phyloP scores from a whole-genome alignment of 1,140 invertebrate species.

The Parapsyche elsis region DNA sequence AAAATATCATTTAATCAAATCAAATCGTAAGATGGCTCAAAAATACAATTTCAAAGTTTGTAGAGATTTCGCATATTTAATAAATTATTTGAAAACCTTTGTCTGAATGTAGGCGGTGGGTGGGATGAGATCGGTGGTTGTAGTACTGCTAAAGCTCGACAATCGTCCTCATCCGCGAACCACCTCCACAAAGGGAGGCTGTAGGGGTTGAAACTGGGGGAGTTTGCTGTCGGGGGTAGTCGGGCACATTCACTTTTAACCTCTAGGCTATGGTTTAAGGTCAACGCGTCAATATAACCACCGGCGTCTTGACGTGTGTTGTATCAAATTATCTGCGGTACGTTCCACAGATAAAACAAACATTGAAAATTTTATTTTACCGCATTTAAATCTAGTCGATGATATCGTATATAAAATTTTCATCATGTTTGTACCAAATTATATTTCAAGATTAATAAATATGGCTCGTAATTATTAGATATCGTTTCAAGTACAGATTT shows the following conservation, averaged over 20 bases:
- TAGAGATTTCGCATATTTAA: background rate
- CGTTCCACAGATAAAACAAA: no score
- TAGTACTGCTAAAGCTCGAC: background rate
- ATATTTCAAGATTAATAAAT: no score
- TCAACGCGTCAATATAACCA: constrained; percentile 37
- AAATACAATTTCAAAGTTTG: background rate
- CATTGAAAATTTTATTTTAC: no score
- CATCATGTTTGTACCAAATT: no score
- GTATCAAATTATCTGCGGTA: no score
- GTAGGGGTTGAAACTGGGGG: background rate
- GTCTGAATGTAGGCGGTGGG: background rate
- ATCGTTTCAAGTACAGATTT: no score
- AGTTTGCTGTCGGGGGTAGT: constrained; percentile 21
- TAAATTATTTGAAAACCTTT: constrained; percentile 11
- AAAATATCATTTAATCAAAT: no score
- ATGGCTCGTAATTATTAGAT: no score
- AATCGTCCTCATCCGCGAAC: background rate
- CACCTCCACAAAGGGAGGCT: constrained; percentile 3
- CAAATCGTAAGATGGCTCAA: background rate
- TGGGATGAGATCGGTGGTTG: background rate
- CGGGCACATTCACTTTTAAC: constrained; percentile 56
- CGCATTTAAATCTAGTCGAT: no score
- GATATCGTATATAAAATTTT: no score
- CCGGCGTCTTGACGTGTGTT: background rate
- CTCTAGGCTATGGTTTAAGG: constrained; percentile 55